Evolutionary conservation across 2,888 invertebrate species (phyloP).

Genomic region (Drosophila mercatorum): DNA sequence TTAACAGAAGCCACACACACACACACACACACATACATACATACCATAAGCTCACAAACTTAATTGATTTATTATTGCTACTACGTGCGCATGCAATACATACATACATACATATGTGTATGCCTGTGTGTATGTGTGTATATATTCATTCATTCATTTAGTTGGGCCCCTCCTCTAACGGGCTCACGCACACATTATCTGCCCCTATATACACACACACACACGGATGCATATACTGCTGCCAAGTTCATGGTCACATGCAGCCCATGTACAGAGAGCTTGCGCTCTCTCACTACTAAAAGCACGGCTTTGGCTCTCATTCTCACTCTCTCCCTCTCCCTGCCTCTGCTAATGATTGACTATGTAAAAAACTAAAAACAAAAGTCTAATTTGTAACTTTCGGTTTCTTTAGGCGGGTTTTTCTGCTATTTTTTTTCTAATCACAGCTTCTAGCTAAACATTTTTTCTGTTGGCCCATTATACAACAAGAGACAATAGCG

Average conservation of each 20-base stretch:
- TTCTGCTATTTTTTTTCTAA: conserved; percentile 24
- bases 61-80: conserved; percentile 53
- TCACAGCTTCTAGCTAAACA: conserved; percentile 10
- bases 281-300: conserved; percentile 57
- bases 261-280: conserved; percentile 47
- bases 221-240: conserved; percentile 33
- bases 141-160: conserved; percentile 56
- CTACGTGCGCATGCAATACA: conserved; percentile 5
- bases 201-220: conserved; percentile 9
- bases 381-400: conserved; percentile 52
- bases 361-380: conserved; percentile 27
- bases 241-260: conserved; percentile 80
- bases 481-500: conserved; percentile 16
- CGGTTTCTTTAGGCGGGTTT: conserved; percentile 46
- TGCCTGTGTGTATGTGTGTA: not conserved
- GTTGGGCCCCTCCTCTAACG: conserved; percentile 14
- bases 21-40: not conserved
- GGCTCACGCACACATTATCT: conserved; percentile 1
- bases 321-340: not conserved
- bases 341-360: conserved; percentile 34
- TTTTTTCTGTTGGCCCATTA: conserved; percentile 16
- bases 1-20: not conserved
- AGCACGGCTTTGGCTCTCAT: conserved; percentile 6
- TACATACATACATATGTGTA: not conserved
- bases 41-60: conserved; percentile 47